A percentile compares a stretch with the other conserved stretches of the same genome.
phyloP scores from a whole-genome alignment of 2,113 vertebrate species.

The Neolamprologus devosi region DNA sequence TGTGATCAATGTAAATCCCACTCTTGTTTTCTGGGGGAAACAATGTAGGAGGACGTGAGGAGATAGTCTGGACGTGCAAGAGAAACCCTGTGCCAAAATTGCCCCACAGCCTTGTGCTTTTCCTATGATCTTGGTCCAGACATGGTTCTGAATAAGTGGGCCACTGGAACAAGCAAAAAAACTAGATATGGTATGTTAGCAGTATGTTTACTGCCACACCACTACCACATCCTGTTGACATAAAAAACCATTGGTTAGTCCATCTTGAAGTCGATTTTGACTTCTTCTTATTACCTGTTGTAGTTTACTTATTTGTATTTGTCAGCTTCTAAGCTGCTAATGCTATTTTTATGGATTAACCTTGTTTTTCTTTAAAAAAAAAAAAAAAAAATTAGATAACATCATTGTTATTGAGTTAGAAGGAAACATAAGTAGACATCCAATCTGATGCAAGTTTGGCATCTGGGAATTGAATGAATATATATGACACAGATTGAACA shows the following conservation, averaged over 20 bases:
- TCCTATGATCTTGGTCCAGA: neutral
- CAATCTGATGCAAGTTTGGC: constrained; percentile 15
- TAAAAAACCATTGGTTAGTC: neutral
- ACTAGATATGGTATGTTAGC: neutral
- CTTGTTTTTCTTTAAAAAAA: neutral
- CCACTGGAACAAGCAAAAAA: neutral
- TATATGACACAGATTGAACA: neutral
- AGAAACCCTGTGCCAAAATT: neutral
- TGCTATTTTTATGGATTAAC: neutral
- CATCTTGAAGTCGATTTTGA: neutral
- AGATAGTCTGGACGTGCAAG: neutral
- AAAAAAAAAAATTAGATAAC: fast-evolving
- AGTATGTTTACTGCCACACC: neutral
- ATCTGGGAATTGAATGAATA: neutral
- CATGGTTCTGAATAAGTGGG: neutral
- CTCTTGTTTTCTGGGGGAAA: fast-evolving
- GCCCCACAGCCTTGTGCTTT: neutral
- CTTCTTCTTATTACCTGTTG: neutral
- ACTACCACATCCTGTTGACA: neutral
- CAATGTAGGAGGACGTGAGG: neutral
- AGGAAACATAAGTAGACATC: neutral
- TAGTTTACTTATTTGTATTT: neutral
- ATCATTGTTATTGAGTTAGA: neutral
- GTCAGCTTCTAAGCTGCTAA: neutral
- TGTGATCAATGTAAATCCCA: neutral